These are phyloP conservation scores for Tenthredo mesomela DNA, from an alignment of 2,888 invertebrate genomes.

Conservation along the genomic window DNA sequence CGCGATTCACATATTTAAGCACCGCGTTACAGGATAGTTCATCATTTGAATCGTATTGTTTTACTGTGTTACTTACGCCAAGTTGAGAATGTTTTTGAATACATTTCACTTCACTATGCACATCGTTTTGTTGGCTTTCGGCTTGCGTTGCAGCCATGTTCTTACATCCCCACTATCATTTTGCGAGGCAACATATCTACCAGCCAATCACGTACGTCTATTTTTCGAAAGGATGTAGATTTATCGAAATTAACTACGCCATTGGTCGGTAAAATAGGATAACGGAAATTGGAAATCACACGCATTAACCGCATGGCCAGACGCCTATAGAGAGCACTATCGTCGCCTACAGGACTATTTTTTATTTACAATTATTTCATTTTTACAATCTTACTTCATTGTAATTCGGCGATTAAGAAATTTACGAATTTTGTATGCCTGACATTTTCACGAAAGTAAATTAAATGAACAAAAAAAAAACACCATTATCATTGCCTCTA, in stretches of 20 bases:
- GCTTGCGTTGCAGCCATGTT: constrained; percentile 93
- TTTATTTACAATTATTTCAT: constrained; percentile 21
- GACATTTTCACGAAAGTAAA: neutral
- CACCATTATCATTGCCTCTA: neutral
- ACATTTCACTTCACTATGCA: constrained; percentile 69
- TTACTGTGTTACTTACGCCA: constrained; percentile 76
- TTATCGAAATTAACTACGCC: constrained; percentile 36
- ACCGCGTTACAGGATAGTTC: constrained; percentile 73
- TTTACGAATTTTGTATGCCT: neutral
- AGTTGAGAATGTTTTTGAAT: constrained; percentile 81
- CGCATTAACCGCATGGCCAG: constrained; percentile 52
- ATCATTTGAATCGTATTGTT: constrained; percentile 72
- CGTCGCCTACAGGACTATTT: constrained; percentile 41
- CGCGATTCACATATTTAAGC: constrained; percentile 90
- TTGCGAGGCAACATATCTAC: constrained; percentile 47
- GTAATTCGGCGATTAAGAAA: neutral
- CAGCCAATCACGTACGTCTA: constrained; percentile 36
- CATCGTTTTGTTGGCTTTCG: constrained; percentile 90
- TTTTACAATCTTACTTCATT: neutral
- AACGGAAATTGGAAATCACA: constrained; percentile 53
- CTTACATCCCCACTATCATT: constrained; percentile 58
- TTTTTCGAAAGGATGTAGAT: constrained; percentile 43
- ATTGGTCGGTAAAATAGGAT: constrained; percentile 52
- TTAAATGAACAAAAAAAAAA: neutral
- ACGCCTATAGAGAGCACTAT: constrained; percentile 49